Base-by-base conservation (phyloP, 2,113 vertebrate species). In the Anarhynchus alexandrinus region DNA sequence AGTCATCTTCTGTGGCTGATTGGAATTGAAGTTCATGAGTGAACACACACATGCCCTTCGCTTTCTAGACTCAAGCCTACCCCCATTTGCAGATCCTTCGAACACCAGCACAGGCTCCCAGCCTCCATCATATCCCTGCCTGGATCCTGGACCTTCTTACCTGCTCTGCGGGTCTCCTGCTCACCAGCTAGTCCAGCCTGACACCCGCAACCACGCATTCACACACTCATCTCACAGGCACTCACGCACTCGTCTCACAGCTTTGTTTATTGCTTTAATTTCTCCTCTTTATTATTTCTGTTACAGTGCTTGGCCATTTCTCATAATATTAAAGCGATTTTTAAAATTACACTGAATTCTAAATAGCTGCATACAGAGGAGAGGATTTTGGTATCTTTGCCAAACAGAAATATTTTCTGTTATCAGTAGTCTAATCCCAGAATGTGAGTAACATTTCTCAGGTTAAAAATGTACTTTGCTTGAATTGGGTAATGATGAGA, bases 181-280 rank as follows among this genome's bases (percentile, higher is more conserved):
- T 42, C 38, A 40, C 25, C 59, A 64, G 12, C 43, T 21, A 2
- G 10, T 25, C 36, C 58, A 61, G 43, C 64, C 25, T 81, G 25
- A 52, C 51, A 22, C 30, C 13, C 1, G 1, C 34, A 27, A 2
- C 5, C 47, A 4, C 71, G 19, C 0, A 0, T 40, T 36, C 54
- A 42, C 38, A 71, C 47, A 6, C 27, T 42, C 13, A 3, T 47
- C 45, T 73, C 73, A n/a, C 43, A 55, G 27, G 52, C 38, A 32
- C 11, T 70, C 26, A 18, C 3, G 1, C 20, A 19, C 12, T 45
- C 1, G 0, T 52, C 49, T 84, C 59, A 69, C 81, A 40, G 55
- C 26, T 58, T 57, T 82, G 40, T 66, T 87, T 66, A 36, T 78
- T 85, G 59, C 65, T 84, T 84, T 45, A 9, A 55, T 78, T 73